Evolutionary conservation across 2,888 invertebrate genomes (phyloP).

Genomic region (Opisthograptis luteolata): DNA sequence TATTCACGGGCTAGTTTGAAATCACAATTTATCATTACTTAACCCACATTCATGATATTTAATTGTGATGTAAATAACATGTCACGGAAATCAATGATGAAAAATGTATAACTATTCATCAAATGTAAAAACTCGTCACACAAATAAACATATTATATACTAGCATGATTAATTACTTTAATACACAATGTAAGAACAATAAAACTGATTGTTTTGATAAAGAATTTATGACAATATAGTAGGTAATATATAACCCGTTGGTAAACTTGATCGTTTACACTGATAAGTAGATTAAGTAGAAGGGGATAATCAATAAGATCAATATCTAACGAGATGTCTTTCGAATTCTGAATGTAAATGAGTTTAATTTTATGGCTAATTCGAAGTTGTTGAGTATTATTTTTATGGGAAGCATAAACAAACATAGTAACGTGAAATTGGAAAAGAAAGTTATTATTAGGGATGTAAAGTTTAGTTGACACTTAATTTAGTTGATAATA

Average conservation of each 20-base stretch:
- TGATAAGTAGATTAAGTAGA: conserved; percentile 40
- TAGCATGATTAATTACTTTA: conserved; percentile 25
- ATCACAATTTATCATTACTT: too few species aligned
- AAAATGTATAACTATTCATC: conserved; percentile 26
- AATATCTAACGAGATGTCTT: conserved; percentile 45
- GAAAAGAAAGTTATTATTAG: conserved; percentile 10
- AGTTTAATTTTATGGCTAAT: conserved; percentile 25
- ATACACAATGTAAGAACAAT: conserved; percentile 41
- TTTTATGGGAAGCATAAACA: conserved; percentile 27
- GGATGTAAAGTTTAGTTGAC: neutral
- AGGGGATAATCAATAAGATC: conserved; percentile 36
- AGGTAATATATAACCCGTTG: conserved; percentile 46
- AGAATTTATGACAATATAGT: conserved; percentile 56
- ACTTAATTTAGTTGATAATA: too few species aligned
- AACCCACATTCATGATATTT: neutral
- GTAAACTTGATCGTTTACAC: conserved; percentile 42
- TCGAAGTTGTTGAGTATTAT: conserved; percentile 6
- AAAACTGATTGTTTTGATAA: conserved; percentile 50
- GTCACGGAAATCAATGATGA: conserved; percentile 7
- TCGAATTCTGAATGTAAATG: conserved; percentile 53
- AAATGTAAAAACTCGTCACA: conserved; percentile 27
- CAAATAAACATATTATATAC: conserved; percentile 9
- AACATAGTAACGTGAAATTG: conserved; percentile 2
- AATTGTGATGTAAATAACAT: conserved; percentile 22
- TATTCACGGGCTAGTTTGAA: too few species aligned